A percentile compares a stretch with the other conserved stretches of the same genome.
phyloP scores from a whole-genome alignment of 2,113 vertebrate species.

The Anthoscopus minutus region DNA sequence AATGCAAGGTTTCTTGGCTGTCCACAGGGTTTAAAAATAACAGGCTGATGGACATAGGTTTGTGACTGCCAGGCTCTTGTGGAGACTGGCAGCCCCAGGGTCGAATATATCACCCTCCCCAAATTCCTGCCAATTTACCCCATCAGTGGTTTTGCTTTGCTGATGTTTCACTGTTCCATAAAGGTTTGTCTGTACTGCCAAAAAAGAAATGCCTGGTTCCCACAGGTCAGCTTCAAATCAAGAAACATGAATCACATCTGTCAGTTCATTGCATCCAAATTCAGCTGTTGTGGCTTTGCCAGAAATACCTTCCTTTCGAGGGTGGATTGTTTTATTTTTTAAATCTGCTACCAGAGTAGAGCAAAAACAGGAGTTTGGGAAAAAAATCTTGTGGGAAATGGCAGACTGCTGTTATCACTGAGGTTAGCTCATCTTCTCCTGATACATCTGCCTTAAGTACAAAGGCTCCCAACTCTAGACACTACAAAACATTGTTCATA shows the following conservation, averaged over 20 bases:
- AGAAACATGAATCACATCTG: background rate
- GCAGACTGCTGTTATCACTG: background rate
- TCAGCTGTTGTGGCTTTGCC: background rate
- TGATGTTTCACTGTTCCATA: background rate
- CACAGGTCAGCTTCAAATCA: background rate
- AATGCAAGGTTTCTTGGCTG: background rate
- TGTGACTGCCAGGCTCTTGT: background rate
- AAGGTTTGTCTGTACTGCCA: background rate
- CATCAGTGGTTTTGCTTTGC: background rate
- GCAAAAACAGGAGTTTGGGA: background rate
- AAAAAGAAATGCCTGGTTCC: background rate
- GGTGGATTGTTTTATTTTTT: background rate
- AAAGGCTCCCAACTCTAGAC: background rate
- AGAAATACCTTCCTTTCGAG: background rate
- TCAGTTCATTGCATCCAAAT: background rate
- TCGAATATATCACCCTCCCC: fast-evolving
- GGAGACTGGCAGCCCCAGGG: background rate
- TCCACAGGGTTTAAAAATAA: background rate
- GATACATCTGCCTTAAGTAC: background rate
- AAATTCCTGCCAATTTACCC: background rate
- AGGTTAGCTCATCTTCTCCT: background rate
- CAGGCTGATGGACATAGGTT: background rate
- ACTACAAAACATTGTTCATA: background rate
- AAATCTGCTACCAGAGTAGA: background rate
- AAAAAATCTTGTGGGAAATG: background rate